phyloP scores from a whole-genome alignment of 1,140 invertebrate genomes.

The Eumeta japonica region DNA sequence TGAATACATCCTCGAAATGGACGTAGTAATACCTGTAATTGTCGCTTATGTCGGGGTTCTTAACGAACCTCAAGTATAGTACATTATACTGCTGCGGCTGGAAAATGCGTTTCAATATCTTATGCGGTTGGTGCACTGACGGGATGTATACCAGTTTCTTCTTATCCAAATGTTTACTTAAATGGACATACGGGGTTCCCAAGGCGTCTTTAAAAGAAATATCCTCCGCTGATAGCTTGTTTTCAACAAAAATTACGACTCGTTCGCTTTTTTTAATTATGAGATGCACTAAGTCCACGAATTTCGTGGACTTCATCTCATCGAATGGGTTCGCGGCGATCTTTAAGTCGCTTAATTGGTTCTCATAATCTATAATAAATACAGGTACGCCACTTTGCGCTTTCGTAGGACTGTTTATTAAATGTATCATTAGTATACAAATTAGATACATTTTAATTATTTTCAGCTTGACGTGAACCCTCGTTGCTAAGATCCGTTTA shows the following conservation, averaged over 20 bases:
- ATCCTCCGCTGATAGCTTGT: conserved; percentile 28
- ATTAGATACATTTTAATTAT: no score
- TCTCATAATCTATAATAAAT: conserved; percentile 26
- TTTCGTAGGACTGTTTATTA: no score
- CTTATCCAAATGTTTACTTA: conserved; percentile 16
- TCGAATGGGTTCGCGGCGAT: conserved; percentile 23
- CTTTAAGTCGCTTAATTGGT: conserved; percentile 13
- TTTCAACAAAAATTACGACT: conserved; percentile 32
- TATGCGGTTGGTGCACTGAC: conserved; percentile 22
- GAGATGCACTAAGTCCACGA: conserved; percentile 23
- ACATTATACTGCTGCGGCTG: conserved; percentile 16
- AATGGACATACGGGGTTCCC: conserved; percentile 24
- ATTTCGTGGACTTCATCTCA: conserved; percentile 17
- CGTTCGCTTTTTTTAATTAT: conserved; percentile 20
- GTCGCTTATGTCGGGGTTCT: conserved; percentile 22
- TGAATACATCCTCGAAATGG: conserved; percentile 25
- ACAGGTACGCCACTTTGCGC: no score
- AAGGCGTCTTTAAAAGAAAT: conserved; percentile 22
- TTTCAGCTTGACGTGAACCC: no score
- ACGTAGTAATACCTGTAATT: conserved; percentile 25
- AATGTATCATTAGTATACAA: no score
- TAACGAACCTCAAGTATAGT: conserved; percentile 18
- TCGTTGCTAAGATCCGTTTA: no score
- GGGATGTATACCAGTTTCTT: conserved; percentile 27
- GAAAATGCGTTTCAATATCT: conserved; percentile 21